phyloP scores from a whole-genome alignment of 2,888 invertebrate genomes.

The Cheilosia pagana region DNA sequence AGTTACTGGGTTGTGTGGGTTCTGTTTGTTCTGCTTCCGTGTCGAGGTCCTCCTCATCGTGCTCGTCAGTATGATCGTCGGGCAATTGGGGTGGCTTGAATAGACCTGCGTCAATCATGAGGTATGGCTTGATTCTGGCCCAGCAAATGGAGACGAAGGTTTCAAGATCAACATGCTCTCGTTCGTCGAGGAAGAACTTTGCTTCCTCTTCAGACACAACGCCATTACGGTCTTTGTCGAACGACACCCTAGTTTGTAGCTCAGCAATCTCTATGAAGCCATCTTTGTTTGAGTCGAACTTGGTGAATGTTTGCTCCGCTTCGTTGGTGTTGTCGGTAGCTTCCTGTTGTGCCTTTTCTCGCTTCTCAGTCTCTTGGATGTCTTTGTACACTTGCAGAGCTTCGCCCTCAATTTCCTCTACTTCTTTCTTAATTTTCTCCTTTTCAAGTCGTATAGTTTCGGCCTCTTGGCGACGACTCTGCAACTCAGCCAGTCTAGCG shows the following conservation, averaged over 20 bases:
- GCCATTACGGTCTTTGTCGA: conserved; percentile 96
- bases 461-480: conserved; percentile 90
- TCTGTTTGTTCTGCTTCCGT: conserved; percentile 75
- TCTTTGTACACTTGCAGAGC: conserved; percentile 91
- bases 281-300: conserved; percentile 92
- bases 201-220: conserved; percentile 94
- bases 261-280: conserved; percentile 88
- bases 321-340: conserved; percentile 86
- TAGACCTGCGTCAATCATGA: conserved; percentile 90
- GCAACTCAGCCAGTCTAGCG: conserved; percentile 88
- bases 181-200: conserved; percentile 88
- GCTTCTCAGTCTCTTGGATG: conserved; percentile 87
- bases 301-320: conserved; percentile 89
- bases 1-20: conserved; percentile 27
- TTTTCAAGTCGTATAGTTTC: conserved; percentile 91
- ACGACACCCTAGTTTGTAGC: conserved; percentile 88
- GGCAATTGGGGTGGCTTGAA: conserved; percentile 85
- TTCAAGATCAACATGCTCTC: conserved; percentile 87
- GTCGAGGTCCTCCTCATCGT: conserved; percentile 75
- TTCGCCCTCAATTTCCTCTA: conserved; percentile 89
- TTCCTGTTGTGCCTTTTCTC: conserved; percentile 86
- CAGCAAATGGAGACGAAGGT: conserved; percentile 89
- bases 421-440: conserved; percentile 88
- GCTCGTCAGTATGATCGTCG: conserved; percentile 78
- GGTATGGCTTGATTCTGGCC: conserved; percentile 90